Evolutionary conservation across 2,888 invertebrate genomes (phyloP).

Genomic region (Drosophila algonquin): DNA sequence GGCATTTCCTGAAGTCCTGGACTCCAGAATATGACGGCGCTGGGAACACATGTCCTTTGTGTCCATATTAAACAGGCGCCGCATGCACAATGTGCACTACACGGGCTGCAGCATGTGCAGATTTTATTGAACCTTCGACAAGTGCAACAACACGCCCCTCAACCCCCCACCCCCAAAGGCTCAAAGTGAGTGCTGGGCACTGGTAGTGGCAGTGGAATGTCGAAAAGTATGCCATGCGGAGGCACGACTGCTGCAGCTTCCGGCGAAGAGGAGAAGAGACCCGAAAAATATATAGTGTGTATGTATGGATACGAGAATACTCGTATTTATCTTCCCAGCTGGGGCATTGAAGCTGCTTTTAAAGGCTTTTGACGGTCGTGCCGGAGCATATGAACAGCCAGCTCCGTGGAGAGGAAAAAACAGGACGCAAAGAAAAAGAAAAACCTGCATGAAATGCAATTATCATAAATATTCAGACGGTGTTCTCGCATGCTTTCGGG

Average conservation of each 20-base stretch:
- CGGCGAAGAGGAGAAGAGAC: slow-evolving; percentile 15
- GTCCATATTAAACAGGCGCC: slow-evolving; percentile 29
- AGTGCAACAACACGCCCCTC: slow-evolving; percentile 17
- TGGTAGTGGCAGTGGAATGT: slow-evolving; percentile 46
- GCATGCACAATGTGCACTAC: slow-evolving; percentile 8
- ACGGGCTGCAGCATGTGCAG: slow-evolving; percentile 42
- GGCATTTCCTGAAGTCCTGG: slow-evolving; percentile 16
- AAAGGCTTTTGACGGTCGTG: slow-evolving; percentile 70
- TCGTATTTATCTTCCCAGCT: slow-evolving; percentile 44
- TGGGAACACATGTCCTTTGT: slow-evolving; percentile 42
- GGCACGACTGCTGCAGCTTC: slow-evolving; percentile 47
- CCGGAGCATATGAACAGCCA: slow-evolving; percentile 53
- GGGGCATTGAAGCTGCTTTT: slow-evolving; percentile 59
- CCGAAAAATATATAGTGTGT: slow-evolving; percentile 18
- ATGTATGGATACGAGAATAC: too few species aligned
- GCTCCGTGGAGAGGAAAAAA: not conserved
- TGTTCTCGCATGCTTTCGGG: slow-evolving; percentile 28
- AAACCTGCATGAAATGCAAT: slow-evolving; percentile 76
- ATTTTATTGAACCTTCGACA: slow-evolving; percentile 72
- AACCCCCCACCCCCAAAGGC: slow-evolving; percentile 22
- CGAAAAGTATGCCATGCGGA: slow-evolving; percentile 65
- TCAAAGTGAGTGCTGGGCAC: slow-evolving; percentile 50
- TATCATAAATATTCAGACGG: slow-evolving; percentile 76
- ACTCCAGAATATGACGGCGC: slow-evolving; percentile 3
- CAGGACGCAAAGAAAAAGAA: slow-evolving; percentile 9